Base-by-base conservation (phyloP, 1,140 invertebrate genomes). In the Monomorium pharaonis region DNA sequence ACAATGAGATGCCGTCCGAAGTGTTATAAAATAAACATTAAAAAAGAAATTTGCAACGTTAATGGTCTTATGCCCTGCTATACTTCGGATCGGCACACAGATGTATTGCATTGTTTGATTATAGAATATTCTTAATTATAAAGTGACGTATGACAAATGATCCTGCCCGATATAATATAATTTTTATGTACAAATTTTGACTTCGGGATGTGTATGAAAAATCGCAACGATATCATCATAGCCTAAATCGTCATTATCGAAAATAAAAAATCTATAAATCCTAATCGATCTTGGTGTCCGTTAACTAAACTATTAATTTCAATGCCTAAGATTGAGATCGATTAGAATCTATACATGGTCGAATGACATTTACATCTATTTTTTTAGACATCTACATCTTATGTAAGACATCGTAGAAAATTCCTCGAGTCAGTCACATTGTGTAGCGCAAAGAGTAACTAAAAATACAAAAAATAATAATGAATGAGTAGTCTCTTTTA, bases 161-260 rank as follows among this genome's bases (percentile, higher is more conserved):
- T 44, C 24, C 30, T 69, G 12, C 14, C 44, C 47, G 60, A 70
- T 80, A n/a, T 51, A 18, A 51, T 70, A 24, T 83, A 47, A 83
- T 81, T 74, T 83, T 37, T 83, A 83, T 83, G n/a, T 83, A 83
- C 78, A 83, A 83, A 72, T 72, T 44, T 74, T 18, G 30, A 65
- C 33, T 18, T 56, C 51, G 33, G 42, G 67, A 72, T n/a, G 24
- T n/a, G 24, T 16, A 9, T 51, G 44, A 9, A 63, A 67, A 47
- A 30, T 30, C 30, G 67, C 65, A 69, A 42, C 24, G 51, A 74
- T 44, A 44, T 47, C 49, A 67, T 54, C 63, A 56, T 72, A 83
- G 67, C 67, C 37, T 72, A 72, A 47, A 69, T 47, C 12, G 27
- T 81, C 65, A 21, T 14, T 27, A 33, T 83, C 24, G 14, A 72